Evolutionary conservation across 2,797 vertebrate species (phyloP).

Genomic region (Emydoidea blandingii): DNA sequence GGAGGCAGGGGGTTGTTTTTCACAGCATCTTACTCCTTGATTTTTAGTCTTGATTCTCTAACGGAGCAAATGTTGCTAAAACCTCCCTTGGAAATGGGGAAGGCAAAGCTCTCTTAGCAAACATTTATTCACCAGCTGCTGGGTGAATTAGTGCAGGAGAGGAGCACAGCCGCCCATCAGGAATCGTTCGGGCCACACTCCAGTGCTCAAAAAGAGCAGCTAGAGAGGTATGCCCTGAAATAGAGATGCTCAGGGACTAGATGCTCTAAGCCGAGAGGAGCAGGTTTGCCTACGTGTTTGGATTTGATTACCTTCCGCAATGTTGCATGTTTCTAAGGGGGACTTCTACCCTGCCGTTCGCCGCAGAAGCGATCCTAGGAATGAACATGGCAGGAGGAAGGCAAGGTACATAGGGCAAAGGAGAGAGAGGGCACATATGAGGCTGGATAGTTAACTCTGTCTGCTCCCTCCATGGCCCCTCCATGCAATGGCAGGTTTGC

Average conservation of each 20-base stretch:
- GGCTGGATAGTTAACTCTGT: not conserved
- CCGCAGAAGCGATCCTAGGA: not conserved
- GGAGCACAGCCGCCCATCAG: not conserved
- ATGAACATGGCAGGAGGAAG: not conserved
- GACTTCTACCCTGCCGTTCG: accelerated
- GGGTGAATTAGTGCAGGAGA: not conserved
- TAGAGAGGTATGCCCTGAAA: not conserved
- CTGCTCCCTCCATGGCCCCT: not conserved
- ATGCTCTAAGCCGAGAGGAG: not conserved
- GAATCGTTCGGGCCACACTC: not conserved
- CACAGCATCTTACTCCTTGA: not conserved
- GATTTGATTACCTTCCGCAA: not conserved
- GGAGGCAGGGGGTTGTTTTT: not conserved
- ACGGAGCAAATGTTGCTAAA: not conserved
- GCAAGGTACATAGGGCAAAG: not conserved
- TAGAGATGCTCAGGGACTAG: not conserved
- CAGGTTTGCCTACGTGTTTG: not conserved
- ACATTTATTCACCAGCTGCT: not conserved
- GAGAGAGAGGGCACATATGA: not conserved
- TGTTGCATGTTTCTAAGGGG: not conserved
- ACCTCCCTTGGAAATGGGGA: not conserved
- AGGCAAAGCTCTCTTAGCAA: not conserved
- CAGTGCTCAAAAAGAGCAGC: too few relatives aligned
- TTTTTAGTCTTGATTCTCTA: not conserved
- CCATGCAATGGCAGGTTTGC: not conserved